A percentile compares a stretch with the other conserved stretches of the same genome.
phyloP scores from a whole-genome alignment of 2,113 vertebrate genomes.

The Gopherus flavomarginatus region DNA sequence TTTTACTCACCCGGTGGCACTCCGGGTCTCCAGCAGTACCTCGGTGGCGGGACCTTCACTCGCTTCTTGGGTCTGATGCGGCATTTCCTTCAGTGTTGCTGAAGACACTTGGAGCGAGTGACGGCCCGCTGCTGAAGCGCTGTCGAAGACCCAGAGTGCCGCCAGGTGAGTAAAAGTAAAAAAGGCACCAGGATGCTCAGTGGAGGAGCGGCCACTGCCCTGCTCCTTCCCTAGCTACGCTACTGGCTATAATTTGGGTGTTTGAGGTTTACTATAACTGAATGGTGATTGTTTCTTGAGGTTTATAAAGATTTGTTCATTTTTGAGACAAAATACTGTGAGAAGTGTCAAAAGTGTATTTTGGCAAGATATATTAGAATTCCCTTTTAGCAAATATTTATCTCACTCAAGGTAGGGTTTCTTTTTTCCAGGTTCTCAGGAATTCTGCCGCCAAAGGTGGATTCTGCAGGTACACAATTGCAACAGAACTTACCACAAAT shows the following conservation, averaged over 20 bases:
- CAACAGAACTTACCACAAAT: conserved; percentile 82
- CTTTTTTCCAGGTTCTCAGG: conserved; percentile 84
- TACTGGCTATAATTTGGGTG: background rate
- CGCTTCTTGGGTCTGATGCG: no score
- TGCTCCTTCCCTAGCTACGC: no score
- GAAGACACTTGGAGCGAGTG: no score
- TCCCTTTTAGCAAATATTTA: conserved; percentile 79
- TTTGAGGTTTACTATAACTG: background rate
- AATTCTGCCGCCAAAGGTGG: conserved; percentile 84
- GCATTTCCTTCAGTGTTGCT: no score
- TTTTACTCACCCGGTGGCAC: no score
- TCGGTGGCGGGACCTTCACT: no score
- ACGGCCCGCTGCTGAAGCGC: no score
- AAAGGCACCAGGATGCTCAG: no score
- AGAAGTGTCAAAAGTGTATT: conserved; percentile 57
- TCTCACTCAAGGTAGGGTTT: conserved; percentile 83
- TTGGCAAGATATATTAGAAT: conserved; percentile 76
- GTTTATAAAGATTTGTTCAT: conserved; percentile 66
- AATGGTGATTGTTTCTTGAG: conserved; percentile 39
- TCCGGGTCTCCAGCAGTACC: no score
- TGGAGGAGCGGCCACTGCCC: no score
- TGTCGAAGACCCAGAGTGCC: no score
- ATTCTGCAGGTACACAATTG: conserved; percentile 85
- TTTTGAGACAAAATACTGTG: conserved; percentile 58
- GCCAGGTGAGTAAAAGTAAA: no score